Conservation (phyloP, 2,797 vertebrate species). For the Pogoniulus pusillus region DNA sequence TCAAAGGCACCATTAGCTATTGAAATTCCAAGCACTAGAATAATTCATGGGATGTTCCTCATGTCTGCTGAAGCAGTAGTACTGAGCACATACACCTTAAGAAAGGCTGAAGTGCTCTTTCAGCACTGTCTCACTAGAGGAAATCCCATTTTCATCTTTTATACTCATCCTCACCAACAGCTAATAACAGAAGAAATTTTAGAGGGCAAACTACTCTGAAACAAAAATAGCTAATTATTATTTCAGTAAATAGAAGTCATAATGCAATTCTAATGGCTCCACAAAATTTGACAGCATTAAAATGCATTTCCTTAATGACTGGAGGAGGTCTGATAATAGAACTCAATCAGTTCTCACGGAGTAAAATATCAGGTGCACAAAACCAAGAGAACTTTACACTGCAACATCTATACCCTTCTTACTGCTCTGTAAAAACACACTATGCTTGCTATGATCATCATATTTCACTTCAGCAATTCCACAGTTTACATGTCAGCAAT, state of each 20-base stretch:
- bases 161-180: not conserved
- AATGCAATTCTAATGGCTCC: not conserved
- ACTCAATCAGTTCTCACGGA: not conserved
- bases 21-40: not conserved
- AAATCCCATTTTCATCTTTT: not conserved
- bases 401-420: not conserved
- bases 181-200: not conserved
- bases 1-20: too few species aligned
- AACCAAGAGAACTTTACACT: not conserved
- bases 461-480: not conserved
- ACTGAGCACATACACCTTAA: not conserved
- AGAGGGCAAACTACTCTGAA: not conserved
- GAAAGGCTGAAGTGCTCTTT: not conserved
- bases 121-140: not conserved
- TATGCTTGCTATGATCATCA: not conserved
- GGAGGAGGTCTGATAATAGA: not conserved
- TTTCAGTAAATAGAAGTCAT: not conserved
- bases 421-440: not conserved
- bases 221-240: not conserved
- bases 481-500: fast-evolving
- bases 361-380: not conserved
- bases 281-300: not conserved
- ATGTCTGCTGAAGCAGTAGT: not conserved
- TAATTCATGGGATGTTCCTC: not conserved
- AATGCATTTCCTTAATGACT: not conserved